phyloP scores from a whole-genome alignment of 2,888 invertebrate genomes.

The Apamea monoglypha region DNA sequence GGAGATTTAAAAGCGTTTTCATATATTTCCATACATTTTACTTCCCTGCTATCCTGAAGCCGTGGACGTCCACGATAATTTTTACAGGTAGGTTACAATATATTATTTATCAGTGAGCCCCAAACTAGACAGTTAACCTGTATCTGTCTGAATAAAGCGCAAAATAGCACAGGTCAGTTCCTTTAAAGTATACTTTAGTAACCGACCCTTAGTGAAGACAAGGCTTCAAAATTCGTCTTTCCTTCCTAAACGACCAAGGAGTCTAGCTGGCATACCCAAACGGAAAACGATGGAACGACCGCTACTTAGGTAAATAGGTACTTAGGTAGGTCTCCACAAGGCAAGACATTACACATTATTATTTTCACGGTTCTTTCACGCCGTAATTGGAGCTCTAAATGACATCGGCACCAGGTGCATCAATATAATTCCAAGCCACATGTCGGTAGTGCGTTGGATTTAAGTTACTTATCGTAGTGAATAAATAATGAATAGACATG shows the following conservation, averaged over 20 bases:
- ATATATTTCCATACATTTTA: background rate
- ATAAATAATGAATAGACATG: slow-evolving; percentile 33
- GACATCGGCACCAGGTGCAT: slow-evolving; percentile 57
- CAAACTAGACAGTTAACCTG: background rate
- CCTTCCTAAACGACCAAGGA: background rate
- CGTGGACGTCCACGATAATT: background rate
- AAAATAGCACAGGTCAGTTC: background rate
- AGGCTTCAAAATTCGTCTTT: background rate
- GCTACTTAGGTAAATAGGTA: background rate
- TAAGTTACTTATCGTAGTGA: slow-evolving; percentile 29
- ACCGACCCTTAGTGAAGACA: background rate
- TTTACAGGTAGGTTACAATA: too few relatives aligned
- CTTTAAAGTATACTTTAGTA: background rate
- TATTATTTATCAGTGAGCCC: too few relatives aligned
- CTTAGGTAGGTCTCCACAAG: background rate
- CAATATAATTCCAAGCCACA: slow-evolving; percentile 49
- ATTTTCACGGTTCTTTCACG: slow-evolving; percentile 54
- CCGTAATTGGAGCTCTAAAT: slow-evolving; percentile 52
- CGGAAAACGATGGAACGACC: slow-evolving; percentile 10
- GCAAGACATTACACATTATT: slow-evolving; percentile 28
- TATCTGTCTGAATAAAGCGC: background rate
- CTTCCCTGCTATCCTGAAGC: background rate
- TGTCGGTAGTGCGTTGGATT: slow-evolving; percentile 33
- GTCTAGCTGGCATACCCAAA: background rate
- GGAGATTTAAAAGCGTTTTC: background rate